Base-by-base conservation (phyloP, 2,888 invertebrate species). In the Dicyrtoma fusca region DNA sequence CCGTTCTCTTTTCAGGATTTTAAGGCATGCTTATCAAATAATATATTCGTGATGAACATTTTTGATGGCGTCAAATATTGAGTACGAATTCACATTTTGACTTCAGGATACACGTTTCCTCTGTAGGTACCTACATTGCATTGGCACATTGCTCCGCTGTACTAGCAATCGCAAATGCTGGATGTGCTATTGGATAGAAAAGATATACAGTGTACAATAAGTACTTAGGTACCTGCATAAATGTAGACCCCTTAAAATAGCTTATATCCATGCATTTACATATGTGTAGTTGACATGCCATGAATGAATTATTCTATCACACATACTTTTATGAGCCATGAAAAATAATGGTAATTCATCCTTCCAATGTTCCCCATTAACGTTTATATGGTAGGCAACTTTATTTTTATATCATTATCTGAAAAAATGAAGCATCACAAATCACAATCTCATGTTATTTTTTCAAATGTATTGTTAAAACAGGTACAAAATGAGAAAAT, bases 81-180 rank as follows among this genome's bases (percentile, higher is more conserved):
- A 64, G 26, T 45, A 64, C 49, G 25, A 65, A 65, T 51, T 47
- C 49, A 65, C 49, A 65, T 51, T 51, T 51, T 14, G 49, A 65
- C 26, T 62, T 65, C 51, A 66, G 53, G 51, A 66, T 66, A 26
- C 55, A 66, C n/a, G 66, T 34, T 66, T 66, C 66, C 66, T 51
- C 34, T 55, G 25, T 26, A 59, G 23, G 26, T 59, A 26, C 23
- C 23, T 25, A 59, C 59, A 26, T 26, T 59, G 59, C 17, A 49
- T 49, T 49, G 49, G 19, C 11, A 11, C 19, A 4, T 19, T 19
- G 19, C 49, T n/a, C n/a, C 49, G n/a, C n/a, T n/a, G n/a, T n/a
- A n/a, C n/a, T n/a, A n/a, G n/a, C n/a, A n/a, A n/a, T n/a, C n/a
- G n/a, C n/a, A n/a, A n/a, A n/a, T n/a, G n/a, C n/a, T 19, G 49